These are phyloP conservation scores for Cuculus canorus DNA, from an alignment of 2,797 vertebrate genomes.

Conservation along the genomic window DNA sequence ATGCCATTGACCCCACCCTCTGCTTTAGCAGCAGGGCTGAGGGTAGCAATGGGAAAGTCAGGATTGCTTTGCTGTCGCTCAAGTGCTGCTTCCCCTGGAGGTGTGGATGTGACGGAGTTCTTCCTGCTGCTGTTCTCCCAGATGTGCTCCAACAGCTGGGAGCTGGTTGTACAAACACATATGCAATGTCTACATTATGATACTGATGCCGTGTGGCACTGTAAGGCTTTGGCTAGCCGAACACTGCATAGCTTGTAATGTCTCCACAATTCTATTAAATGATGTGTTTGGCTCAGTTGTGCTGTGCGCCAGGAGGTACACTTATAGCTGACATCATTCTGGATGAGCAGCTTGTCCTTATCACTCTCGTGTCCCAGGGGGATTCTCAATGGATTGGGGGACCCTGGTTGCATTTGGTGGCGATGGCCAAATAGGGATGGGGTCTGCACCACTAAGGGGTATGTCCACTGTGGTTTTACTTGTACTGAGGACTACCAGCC, in stretches of 20 bases:
- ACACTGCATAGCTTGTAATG: fast-evolving
- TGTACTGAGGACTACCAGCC: background rate
- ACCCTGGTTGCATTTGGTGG: background rate
- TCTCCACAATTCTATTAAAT: background rate
- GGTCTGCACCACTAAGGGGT: background rate
- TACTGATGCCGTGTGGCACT: fast-evolving
- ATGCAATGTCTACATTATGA: fast-evolving
- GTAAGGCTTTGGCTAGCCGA: background rate
- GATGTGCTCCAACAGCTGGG: background rate
- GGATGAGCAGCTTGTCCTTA: background rate
- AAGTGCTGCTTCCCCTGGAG: background rate
- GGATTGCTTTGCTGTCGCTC: background rate
- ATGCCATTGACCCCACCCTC: background rate
- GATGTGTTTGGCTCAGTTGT: background rate
- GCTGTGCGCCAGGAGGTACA: fast-evolving
- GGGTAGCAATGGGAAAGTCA: background rate
- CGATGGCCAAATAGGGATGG: background rate
- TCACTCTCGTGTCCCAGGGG: background rate
- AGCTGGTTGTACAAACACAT: background rate
- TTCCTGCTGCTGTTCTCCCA: background rate
- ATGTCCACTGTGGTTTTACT: fast-evolving
- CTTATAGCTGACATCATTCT: background rate
- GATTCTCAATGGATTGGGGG: background rate
- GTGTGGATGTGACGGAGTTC: fast-evolving
- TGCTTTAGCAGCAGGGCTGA: background rate